phyloP scores from a whole-genome alignment of 2,797 vertebrate genomes.

The Coracias cyanogaster region DNA sequence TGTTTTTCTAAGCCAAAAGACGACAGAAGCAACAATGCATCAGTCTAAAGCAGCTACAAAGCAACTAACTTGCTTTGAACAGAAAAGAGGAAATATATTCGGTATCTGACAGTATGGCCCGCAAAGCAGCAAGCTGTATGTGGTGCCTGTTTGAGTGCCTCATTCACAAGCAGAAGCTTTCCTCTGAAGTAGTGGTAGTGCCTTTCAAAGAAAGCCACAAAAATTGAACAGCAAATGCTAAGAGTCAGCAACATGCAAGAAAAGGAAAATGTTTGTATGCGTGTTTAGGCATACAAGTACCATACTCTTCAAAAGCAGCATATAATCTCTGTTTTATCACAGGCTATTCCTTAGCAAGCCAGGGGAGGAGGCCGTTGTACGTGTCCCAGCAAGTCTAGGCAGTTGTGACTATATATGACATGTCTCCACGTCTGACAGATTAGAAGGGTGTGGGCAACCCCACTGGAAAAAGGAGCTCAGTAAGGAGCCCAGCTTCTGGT shows the following conservation, averaged over 20 bases:
- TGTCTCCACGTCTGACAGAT: not conserved
- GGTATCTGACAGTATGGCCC: not conserved
- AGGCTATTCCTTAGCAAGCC: not conserved
- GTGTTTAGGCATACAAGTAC: not conserved
- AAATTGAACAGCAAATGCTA: not conserved
- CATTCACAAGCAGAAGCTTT: not conserved
- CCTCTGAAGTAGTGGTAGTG: not conserved
- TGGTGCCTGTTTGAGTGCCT: not conserved
- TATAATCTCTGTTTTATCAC: not conserved
- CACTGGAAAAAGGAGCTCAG: not conserved
- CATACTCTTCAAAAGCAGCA: not conserved
- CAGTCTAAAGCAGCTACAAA: not conserved
- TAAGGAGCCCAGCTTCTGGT: not conserved
- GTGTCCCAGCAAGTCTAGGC: not conserved
- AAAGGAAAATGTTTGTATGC: not conserved
- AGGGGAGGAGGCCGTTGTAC: rapidly evolving
- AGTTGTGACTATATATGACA: not conserved
- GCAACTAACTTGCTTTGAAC: not conserved
- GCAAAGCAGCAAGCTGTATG: not conserved
- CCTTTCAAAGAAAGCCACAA: not conserved
- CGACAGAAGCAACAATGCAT: not conserved
- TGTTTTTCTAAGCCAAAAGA: not conserved
- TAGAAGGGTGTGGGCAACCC: not conserved
- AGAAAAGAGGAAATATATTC: not conserved
- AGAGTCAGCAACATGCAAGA: not conserved